These are phyloP conservation scores for Halocaridina rubra DNA, from an alignment of 2,888 invertebrate genomes.

Conservation along the genomic window DNA sequence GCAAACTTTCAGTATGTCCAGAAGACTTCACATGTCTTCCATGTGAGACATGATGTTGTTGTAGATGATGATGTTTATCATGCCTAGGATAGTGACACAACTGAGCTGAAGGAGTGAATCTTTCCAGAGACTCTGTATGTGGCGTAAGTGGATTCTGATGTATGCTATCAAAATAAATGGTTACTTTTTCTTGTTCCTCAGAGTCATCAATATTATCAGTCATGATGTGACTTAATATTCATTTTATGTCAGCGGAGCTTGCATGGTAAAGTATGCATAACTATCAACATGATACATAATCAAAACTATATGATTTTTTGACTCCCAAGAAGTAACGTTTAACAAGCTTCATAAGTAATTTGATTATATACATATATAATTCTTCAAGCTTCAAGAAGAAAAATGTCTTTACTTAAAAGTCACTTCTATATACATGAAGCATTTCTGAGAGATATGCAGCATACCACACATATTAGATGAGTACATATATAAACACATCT, in stretches of 20 bases:
- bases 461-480: too few species aligned
- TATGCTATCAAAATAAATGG: background rate
- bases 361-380: background rate
- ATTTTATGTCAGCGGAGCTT: too few species aligned
- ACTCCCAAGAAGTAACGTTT: background rate
- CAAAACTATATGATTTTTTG: background rate
- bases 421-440: too few species aligned
- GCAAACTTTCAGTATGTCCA: background rate
- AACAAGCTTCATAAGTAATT: background rate
- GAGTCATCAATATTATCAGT: background rate
- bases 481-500: too few species aligned
- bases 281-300: background rate
- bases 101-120: too few species aligned
- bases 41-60: background rate
- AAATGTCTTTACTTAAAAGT: too few species aligned
- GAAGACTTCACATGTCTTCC: background rate
- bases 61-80: background rate
- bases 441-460: too few species aligned
- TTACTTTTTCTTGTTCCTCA: background rate
- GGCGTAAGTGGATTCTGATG: background rate
- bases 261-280: too few species aligned
- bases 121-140: too few species aligned
- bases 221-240: background rate
- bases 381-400: too few species aligned
- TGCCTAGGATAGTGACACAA: background rate